Conservation (phyloP, 2,113 vertebrate species). For the Cephalopholis sonnerati region DNA sequence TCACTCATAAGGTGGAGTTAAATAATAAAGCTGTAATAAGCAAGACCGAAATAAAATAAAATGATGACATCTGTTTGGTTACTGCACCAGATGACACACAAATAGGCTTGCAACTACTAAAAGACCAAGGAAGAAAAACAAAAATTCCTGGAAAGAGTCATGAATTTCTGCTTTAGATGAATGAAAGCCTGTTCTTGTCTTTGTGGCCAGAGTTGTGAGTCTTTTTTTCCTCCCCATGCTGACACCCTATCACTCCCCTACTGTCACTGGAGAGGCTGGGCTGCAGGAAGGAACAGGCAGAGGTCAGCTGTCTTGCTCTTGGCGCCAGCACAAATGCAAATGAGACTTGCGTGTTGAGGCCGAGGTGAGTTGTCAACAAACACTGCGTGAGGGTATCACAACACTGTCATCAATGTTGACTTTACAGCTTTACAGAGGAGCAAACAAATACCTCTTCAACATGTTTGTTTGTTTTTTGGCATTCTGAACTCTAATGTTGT, state of each 20-base stretch:
- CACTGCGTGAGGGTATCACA: not conserved
- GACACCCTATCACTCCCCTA: conserved; percentile 15
- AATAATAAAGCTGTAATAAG: not conserved
- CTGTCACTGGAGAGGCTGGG: conserved; percentile 31
- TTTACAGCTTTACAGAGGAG: not conserved
- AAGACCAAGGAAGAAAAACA: not conserved
- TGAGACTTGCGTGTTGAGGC: conserved; percentile 21
- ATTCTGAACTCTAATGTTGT: not conserved
- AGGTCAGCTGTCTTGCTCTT: conserved; percentile 64
- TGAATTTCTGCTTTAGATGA: not conserved
- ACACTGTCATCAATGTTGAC: not conserved
- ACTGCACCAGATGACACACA: not conserved
- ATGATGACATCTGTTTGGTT: not conserved
- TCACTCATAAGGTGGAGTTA: not conserved
- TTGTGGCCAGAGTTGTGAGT: not conserved
- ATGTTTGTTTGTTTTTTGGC: not conserved
- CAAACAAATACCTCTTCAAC: conserved; percentile 1
- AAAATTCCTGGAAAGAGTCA: not conserved
- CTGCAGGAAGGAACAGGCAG: conserved; percentile 43
- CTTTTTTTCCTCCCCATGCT: conserved; percentile 2
- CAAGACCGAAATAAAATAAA: not conserved
- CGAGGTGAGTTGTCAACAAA: conserved; percentile 43
- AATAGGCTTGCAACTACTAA: not conserved
- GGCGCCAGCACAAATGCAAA: conserved; percentile 66
- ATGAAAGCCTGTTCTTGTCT: not conserved